These are phyloP conservation scores for Malurus alboscapulatus DNA, from an alignment of 2,113 vertebrate species.

Conservation along the genomic window DNA sequence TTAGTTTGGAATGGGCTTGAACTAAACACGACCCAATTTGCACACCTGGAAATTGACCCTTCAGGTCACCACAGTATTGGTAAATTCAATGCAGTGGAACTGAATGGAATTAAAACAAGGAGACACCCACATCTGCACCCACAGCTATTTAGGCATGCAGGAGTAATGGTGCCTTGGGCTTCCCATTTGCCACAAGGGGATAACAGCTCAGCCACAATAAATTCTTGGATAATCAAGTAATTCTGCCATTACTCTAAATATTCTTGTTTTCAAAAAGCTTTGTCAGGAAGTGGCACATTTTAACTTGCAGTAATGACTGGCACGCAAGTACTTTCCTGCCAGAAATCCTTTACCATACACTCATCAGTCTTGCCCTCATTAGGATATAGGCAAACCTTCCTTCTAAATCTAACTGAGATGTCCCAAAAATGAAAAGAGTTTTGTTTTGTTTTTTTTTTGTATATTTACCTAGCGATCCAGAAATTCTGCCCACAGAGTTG, in stretches of 20 bases:
- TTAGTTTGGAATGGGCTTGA: background rate
- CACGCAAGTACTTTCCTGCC: background rate
- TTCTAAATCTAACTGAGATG: accelerated
- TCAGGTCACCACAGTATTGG: background rate
- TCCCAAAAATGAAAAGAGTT: background rate
- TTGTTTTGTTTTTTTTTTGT: background rate
- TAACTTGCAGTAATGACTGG: background rate
- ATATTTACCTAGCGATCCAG: background rate
- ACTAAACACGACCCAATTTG: background rate
- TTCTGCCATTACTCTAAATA: background rate
- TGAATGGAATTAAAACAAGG: background rate
- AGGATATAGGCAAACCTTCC: background rate
- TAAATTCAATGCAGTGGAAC: background rate
- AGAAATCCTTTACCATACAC: background rate
- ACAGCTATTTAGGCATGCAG: accelerated
- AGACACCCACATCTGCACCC: background rate
- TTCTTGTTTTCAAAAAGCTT: background rate
- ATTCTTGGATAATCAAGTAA: background rate
- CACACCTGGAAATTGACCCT: background rate
- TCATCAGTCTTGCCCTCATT: background rate
- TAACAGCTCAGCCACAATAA: background rate
- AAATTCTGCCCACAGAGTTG: background rate
- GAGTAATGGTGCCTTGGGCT: background rate
- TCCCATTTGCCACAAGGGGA: background rate
- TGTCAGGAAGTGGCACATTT: background rate